phyloP scores from a whole-genome alignment of 2,113 vertebrate species.

The Bostrychus sinensis region DNA sequence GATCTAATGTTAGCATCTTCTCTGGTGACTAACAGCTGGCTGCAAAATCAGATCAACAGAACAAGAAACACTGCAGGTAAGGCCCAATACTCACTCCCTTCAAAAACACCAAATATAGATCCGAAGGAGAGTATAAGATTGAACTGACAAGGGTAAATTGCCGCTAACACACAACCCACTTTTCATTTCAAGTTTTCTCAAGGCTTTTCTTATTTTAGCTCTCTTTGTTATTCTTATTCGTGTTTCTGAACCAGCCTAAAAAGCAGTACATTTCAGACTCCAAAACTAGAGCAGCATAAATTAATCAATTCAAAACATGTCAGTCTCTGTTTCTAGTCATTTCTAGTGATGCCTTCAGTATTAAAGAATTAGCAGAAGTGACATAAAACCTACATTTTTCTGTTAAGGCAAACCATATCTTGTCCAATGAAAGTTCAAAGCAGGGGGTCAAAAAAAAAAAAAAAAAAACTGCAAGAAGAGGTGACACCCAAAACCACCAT shows the following conservation, averaged over 20 bases:
- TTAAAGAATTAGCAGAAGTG: constrained; percentile 21
- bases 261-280: constrained; percentile 14
- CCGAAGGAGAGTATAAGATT: constrained; percentile 1
- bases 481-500: constrained; percentile 43
- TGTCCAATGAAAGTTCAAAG: background rate
- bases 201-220: constrained; percentile 12
- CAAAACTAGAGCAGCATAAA: constrained; percentile 10
- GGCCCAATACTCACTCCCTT: constrained; percentile 1
- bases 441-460: constrained; percentile 18
- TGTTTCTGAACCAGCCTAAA: constrained; percentile 3
- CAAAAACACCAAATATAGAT: constrained; percentile 13
- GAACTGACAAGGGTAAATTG: constrained; percentile 1
- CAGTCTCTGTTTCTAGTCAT: background rate
- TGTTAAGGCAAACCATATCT: background rate
- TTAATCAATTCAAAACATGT: background rate
- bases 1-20: constrained; percentile 44
- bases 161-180: constrained; percentile 1
- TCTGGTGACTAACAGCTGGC: constrained; percentile 50
- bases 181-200: background rate
- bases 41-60: constrained; percentile 27
- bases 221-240: background rate
- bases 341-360: constrained; percentile 16
- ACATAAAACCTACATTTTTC: constrained; percentile 13
- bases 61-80: constrained; percentile 6
- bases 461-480: background rate